These are phyloP conservation scores for Falco peregrinus DNA, from an alignment of 2,797 vertebrate genomes.

Conservation along the genomic window DNA sequence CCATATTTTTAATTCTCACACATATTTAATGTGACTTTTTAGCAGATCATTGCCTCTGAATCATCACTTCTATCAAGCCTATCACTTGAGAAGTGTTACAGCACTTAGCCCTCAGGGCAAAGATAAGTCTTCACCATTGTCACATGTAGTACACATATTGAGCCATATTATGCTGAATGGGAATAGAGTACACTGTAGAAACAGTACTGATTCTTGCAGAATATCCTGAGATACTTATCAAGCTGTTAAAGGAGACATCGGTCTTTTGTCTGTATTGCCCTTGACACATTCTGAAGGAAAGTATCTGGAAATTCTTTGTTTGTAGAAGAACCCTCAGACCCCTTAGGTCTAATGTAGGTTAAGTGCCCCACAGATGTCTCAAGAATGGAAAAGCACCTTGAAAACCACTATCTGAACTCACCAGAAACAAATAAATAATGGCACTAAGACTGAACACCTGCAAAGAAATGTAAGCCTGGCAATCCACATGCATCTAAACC, in stretches of 20 bases:
- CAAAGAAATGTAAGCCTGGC: not conserved
- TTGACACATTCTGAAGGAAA: conserved; percentile 85
- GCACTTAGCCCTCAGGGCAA: conserved; percentile 79
- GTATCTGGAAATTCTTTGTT: conserved; percentile 85
- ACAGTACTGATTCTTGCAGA: conserved; percentile 79
- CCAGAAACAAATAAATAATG: conserved; percentile 59
- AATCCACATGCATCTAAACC: not conserved
- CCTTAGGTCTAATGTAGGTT: conserved; percentile 83
- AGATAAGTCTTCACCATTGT: conserved; percentile 85
- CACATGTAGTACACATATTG: conserved; percentile 77
- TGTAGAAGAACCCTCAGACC: conserved; percentile 81
- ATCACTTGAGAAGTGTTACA: conserved; percentile 75
- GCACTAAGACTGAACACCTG: not conserved
- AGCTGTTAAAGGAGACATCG: conserved; percentile 85
- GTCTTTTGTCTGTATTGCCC: conserved; percentile 88
- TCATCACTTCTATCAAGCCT: conserved; percentile 77
- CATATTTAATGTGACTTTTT: conserved; percentile 75
- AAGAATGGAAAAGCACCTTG: conserved; percentile 79
- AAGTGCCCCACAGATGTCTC: conserved; percentile 80
- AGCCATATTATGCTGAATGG: conserved; percentile 82
- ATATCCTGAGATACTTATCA: conserved; percentile 86
- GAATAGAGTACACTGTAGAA: conserved; percentile 76
- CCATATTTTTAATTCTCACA: conserved; percentile 81
- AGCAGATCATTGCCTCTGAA: conserved; percentile 73
- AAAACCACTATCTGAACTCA: conserved; percentile 48